phyloP scores from a whole-genome alignment of 2,888 invertebrate genomes.

The Rhyacophila evoluta region DNA sequence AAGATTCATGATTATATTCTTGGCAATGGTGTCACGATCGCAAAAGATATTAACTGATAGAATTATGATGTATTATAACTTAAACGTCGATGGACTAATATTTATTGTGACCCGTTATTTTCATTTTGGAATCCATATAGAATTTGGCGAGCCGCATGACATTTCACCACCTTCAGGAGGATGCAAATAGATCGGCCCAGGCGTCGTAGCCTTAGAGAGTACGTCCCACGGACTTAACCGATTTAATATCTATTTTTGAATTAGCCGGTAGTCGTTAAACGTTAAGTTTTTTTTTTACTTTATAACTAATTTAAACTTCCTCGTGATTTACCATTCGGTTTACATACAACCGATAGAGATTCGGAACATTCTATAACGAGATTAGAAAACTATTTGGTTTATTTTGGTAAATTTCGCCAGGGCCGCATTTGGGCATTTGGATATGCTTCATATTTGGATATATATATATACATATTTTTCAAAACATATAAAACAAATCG shows the following conservation, averaged over 20 bases:
- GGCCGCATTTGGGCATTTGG: too few relatives aligned
- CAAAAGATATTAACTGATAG: too few relatives aligned
- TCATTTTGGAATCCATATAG: constrained; percentile 10
- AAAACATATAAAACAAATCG: too few relatives aligned
- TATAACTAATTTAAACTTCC: neutral
- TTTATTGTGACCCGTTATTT: neutral
- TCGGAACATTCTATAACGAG: neutral
- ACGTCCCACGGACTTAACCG: constrained; percentile 1
- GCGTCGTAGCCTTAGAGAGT: neutral
- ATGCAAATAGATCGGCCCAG: constrained; percentile 6
- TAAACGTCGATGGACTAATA: too few relatives aligned
- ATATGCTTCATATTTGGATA: too few relatives aligned
- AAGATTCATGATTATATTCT: too few relatives aligned
- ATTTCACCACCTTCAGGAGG: constrained; percentile 1
- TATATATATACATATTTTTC: too few relatives aligned
- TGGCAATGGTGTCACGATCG: too few relatives aligned
- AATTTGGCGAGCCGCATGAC: constrained; percentile 23
- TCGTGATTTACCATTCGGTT: neutral
- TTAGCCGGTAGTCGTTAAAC: neutral
- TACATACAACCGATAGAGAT: neutral
- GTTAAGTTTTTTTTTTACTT: too few relatives aligned
- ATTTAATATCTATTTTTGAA: neutral
- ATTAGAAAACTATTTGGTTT: neutral
- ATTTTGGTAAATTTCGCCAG: neutral
- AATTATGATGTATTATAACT: too few relatives aligned